Conservation (phyloP, 2,797 vertebrate genomes). For the Dallia pectoralis region DNA sequence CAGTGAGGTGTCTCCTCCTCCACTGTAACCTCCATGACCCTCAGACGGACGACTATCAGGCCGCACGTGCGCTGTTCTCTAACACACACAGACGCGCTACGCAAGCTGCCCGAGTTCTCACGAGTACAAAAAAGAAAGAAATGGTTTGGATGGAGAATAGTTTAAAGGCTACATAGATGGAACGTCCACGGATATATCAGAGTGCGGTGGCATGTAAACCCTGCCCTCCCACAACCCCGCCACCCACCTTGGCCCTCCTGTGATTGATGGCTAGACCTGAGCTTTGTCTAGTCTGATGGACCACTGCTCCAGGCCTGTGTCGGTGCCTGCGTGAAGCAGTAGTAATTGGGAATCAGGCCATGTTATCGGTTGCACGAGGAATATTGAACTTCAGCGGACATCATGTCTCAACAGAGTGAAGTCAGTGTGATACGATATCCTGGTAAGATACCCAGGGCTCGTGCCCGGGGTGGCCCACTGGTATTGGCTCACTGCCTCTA, state of each 20-base stretch:
- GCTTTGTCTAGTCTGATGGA: neutral
- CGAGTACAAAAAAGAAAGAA: too few species aligned
- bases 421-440: neutral
- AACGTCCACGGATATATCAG: neutral
- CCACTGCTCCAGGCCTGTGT: neutral
- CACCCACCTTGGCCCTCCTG: neutral
- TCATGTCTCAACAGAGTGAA: neutral
- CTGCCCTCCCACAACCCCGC: too few species aligned
- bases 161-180: neutral
- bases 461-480: too few species aligned
- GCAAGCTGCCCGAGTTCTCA: too few species aligned
- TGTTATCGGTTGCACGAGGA: neutral
- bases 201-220: neutral
- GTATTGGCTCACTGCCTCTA: too few species aligned
- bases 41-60: constrained; percentile 26
- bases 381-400: neutral
- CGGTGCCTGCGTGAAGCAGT: neutral
- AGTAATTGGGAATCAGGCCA: neutral
- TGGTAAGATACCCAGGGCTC: too few species aligned
- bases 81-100: too few species aligned
- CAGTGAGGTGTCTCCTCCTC: constrained; percentile 31
- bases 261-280: neutral
- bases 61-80: neutral
- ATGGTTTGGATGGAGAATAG: too few species aligned
- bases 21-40: constrained; percentile 23